Conservation (phyloP, 1,140 invertebrate genomes). For the Pogonomyrmex barbatus region DNA sequence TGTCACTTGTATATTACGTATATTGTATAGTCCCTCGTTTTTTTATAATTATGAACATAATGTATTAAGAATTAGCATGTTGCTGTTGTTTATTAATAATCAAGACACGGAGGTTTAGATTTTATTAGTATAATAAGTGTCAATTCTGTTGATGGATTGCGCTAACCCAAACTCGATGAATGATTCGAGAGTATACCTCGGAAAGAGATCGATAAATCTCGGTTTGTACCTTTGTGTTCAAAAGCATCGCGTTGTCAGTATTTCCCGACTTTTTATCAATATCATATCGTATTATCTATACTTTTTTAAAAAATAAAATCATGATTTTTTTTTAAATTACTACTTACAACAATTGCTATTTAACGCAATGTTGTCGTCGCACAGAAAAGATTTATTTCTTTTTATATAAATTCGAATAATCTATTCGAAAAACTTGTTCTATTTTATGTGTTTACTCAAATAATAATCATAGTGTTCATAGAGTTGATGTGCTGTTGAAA, state of each 20-base stretch:
- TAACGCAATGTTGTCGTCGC: slow-evolving; percentile 60
- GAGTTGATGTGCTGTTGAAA: not conserved
- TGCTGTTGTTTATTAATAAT: slow-evolving; percentile 55
- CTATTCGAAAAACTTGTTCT: not conserved
- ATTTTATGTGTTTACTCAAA: slow-evolving; percentile 32
- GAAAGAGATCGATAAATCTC: slow-evolving; percentile 26
- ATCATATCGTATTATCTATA: not conserved
- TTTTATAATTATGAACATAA: slow-evolving; percentile 58
- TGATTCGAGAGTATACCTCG: slow-evolving; percentile 40
- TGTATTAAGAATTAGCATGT: slow-evolving; percentile 47
- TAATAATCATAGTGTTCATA: not conserved
- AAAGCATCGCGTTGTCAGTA: slow-evolving; percentile 51
- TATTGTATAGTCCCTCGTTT: slow-evolving; percentile 59
- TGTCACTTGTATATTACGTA: slow-evolving; percentile 47
- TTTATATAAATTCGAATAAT: not conserved
- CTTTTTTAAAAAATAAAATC: not conserved
- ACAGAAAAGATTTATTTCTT: slow-evolving; percentile 29
- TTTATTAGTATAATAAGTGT: slow-evolving; percentile 49
- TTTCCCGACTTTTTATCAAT: slow-evolving; percentile 44
- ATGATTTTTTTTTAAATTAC: not conserved
- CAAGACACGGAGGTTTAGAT: slow-evolving; percentile 45
- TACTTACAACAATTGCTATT: not conserved
- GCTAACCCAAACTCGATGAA: slow-evolving; percentile 22
- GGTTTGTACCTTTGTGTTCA: slow-evolving; percentile 57
- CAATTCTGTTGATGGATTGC: slow-evolving; percentile 31